phyloP scores from a whole-genome alignment of 2,888 invertebrate species.

The Oscheius onirici region DNA sequence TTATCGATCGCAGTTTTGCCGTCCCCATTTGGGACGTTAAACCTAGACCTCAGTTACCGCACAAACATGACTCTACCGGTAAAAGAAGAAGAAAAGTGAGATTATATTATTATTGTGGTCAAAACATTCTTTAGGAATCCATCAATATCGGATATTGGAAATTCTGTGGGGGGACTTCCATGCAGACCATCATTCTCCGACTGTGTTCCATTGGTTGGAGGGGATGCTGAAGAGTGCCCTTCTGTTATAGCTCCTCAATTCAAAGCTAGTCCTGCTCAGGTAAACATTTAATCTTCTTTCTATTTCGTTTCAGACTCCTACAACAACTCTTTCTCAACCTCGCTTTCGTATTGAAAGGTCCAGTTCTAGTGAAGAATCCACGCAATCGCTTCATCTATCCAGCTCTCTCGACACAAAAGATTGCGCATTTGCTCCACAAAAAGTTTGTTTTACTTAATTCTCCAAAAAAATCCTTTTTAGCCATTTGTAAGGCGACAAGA shows the following conservation, averaged over 20 bases:
- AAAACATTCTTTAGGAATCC: neutral
- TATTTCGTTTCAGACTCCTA: neutral
- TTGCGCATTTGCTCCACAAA: neutral
- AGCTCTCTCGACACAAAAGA: constrained; percentile 7
- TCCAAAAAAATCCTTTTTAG: neutral
- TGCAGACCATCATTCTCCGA: constrained; percentile 26
- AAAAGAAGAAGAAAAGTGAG: neutral
- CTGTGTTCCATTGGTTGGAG: constrained; percentile 18
- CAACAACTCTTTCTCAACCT: neutral
- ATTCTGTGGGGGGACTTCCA: neutral
- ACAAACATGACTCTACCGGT: constrained; percentile 15
- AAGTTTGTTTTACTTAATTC: neutral
- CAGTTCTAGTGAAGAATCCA: constrained; percentile 24
- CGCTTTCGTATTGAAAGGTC: constrained; percentile 22
- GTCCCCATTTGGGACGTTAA: constrained; percentile 19
- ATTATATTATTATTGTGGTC: neutral
- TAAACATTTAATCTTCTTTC: neutral
- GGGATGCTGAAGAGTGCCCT: constrained; percentile 7
- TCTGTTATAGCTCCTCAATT: neutral
- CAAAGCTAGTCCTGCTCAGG: constrained; percentile 23
- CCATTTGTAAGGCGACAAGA: neutral
- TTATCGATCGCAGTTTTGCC: constrained; percentile 11
- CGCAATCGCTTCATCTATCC: constrained; percentile 11
- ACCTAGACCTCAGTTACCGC: constrained; percentile 12
- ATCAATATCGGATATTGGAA: neutral